Conservation (phyloP, 2,113 vertebrate genomes). For the Solenodon paradoxus region DNA sequence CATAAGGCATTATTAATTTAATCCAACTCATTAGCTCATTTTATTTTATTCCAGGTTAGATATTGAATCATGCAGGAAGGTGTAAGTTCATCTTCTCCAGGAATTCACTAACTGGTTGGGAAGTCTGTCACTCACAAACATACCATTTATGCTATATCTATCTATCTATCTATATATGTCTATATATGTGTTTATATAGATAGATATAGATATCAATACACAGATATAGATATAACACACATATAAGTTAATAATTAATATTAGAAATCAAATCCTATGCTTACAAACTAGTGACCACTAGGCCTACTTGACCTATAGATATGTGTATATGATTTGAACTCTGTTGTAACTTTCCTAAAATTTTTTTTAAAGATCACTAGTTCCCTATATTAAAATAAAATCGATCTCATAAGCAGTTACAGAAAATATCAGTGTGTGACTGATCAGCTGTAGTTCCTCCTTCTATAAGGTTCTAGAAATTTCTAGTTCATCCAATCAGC, state of each 20-base stretch:
- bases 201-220: too few species aligned
- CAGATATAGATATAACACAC: too few species aligned
- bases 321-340: not conserved
- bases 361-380: not conserved
- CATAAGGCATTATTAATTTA: not conserved
- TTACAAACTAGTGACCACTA: not conserved
- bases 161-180: too few species aligned
- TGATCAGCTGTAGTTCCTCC: not conserved
- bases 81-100: not conserved
- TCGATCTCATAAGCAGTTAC: not conserved
- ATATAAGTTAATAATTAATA: not conserved
- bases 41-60: not conserved
- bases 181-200: too few species aligned
- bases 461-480: not conserved
- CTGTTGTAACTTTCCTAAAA: not conserved
- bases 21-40: not conserved
- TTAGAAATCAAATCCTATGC: not conserved
- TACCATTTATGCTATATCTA: not conserved
- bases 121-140: not conserved
- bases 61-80: not conserved
- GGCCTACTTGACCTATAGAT: not conserved
- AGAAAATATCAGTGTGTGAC: too few species aligned
- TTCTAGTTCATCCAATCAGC: not conserved
- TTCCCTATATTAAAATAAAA: not conserved
- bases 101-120: not conserved